Conservation (phyloP, 2,113 vertebrate species). For the Clarias batrachus region DNA sequence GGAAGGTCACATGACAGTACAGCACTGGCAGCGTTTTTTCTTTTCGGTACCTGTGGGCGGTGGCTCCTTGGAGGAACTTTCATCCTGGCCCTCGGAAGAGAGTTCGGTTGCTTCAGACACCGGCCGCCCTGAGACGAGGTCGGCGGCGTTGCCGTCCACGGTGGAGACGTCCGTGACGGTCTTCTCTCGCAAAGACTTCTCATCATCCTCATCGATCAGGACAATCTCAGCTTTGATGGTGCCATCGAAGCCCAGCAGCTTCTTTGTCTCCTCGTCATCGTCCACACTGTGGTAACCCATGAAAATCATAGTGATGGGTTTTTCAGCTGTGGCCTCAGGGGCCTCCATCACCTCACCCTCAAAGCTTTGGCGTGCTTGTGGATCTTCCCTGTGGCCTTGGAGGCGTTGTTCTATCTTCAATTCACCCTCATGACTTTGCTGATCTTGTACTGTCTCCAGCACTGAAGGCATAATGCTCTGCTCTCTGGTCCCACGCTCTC, state of each 20-base stretch:
- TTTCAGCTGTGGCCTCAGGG: slow-evolving; percentile 74
- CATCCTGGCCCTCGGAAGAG: slow-evolving; percentile 91
- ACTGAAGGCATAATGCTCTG: slow-evolving; percentile 77
- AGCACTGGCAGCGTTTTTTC: slow-evolving; percentile 99
- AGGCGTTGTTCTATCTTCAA: slow-evolving; percentile 82
- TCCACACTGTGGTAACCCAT: slow-evolving; percentile 94
- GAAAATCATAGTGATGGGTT: slow-evolving; percentile 97
- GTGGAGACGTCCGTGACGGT: slow-evolving; percentile 92
- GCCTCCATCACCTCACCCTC: slow-evolving; percentile 60
- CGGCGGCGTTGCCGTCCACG: slow-evolving; percentile 89
- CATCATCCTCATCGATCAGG: slow-evolving; percentile 92
- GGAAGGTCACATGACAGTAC: slow-evolving; percentile 95
- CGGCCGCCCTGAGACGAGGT: slow-evolving; percentile 89
- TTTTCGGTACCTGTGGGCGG: slow-evolving; percentile 95
- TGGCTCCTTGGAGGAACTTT: slow-evolving; percentile 84
- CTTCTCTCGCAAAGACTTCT: slow-evolving; percentile 95
- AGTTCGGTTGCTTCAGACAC: slow-evolving; percentile 91
- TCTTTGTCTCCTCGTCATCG: slow-evolving; percentile 88
- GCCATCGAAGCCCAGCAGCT: slow-evolving; percentile 90
- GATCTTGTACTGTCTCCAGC: slow-evolving; percentile 82
- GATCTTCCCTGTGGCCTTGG: slow-evolving; percentile 66
- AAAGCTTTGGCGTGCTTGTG: slow-evolving; percentile 61
- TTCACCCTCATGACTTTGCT: slow-evolving; percentile 71
- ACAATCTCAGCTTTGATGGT: slow-evolving; percentile 95
- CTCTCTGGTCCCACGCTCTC: slow-evolving; percentile 68